A percentile compares a stretch with the other conserved stretches of the same genome.
Conservation (phyloP, 2,888 invertebrate species). For the Cosmia pyralina region DNA sequence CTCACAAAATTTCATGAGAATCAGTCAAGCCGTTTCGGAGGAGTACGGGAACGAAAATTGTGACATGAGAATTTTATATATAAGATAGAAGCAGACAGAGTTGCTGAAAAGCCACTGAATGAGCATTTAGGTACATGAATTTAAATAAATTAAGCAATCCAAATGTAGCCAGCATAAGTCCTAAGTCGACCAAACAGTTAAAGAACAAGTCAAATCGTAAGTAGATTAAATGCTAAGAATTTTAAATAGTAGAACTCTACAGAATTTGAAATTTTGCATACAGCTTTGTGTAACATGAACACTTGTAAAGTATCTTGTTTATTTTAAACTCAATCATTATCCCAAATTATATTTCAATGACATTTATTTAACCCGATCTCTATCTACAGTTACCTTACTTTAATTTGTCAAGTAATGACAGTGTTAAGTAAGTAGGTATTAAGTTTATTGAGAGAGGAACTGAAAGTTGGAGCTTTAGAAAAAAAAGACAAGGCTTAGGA, state of each 20-base stretch:
- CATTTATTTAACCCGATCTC: conserved; percentile 13
- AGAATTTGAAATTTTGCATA: not conserved
- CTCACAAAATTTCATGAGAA: too few species aligned
- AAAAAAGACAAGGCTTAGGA: not conserved
- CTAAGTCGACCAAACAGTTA: not conserved
- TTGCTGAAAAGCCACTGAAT: not conserved
- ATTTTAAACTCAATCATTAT: conserved; percentile 13
- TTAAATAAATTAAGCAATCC: not conserved
- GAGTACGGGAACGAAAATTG: too few species aligned
- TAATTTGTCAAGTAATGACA: conserved; percentile 18
- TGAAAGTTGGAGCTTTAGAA: not conserved
- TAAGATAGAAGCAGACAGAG: not conserved
- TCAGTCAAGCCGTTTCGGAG: too few species aligned
- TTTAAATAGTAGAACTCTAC: not conserved
- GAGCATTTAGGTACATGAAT: not conserved
- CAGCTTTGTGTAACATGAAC: not conserved
- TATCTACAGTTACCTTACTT: not conserved
- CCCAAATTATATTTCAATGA: conserved; percentile 15
- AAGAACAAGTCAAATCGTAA: not conserved
- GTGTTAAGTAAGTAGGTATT: not conserved
- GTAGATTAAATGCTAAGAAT: not conserved
- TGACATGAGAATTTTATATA: too few species aligned
- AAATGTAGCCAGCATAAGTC: not conserved
- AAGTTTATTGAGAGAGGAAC: not conserved
- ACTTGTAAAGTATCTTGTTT: not conserved